Base-by-base conservation (phyloP, 1,140 invertebrate genomes). In the Bombus difficillimus region DNA sequence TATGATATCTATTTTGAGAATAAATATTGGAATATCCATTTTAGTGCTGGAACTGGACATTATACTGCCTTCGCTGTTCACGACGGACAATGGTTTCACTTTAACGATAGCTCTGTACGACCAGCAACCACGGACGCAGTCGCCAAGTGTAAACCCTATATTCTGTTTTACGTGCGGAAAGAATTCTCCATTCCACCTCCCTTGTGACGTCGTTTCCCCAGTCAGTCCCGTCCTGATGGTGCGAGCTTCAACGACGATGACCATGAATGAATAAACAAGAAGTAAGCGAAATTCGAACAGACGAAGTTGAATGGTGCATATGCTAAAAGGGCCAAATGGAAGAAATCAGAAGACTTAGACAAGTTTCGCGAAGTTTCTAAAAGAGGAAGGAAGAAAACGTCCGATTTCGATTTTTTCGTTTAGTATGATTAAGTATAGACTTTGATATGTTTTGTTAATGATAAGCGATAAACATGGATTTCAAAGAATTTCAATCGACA, bases 101-200 rank as follows among this genome's bases (percentile, higher is more conserved):
- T 98, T 95, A 98, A 98, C 95, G 98, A 98, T 94, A 97, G 97
- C 91, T 97, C 97, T n/a, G 98, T 98, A n/a, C 96, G 97, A 32
- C 96, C 96, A 15, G 96, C 97, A 68, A 96, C 97, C 89, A 96
- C 96, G 25, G 96, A 96, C 34, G 96, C 97, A 15, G 98, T 98
- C 43, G 96, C 96, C 3, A 96, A 97, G 86, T 97, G 97, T 94
- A 98, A 98, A 95, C 97, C 98, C 37, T 98, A 98, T 95, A 98
- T 98, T 91, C 94, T 98, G 83, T 98, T 98, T 94, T 98, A 98
- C 95, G 97, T 98, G 87, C 96, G 97, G 59, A 96, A 97, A 83
- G 97, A 98, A 83, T 95, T 95, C 87, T 95, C 94, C 66, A 95
- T 95, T 93, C 94, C 94, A 84, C 94, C 94, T 72, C 94, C 94